phyloP scores from a whole-genome alignment of 2,888 invertebrate species.

The Aricia artaxerxes region DNA sequence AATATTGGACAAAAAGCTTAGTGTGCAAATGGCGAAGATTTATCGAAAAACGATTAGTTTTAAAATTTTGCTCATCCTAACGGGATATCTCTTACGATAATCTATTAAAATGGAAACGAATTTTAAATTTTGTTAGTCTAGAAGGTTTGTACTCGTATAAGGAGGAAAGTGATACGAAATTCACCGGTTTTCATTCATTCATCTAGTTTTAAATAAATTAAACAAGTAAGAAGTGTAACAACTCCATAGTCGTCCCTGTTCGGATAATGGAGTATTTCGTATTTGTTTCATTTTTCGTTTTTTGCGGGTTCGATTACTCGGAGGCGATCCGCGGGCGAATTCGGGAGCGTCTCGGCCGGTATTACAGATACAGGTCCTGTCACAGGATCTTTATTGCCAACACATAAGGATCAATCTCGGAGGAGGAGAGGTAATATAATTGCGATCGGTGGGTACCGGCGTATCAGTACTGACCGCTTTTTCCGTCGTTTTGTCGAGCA shows the following conservation, averaged over 20 bases:
- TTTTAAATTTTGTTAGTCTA: too few species aligned
- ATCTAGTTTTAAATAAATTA: too few species aligned
- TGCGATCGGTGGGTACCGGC: neutral
- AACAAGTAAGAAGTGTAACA: slow-evolving; percentile 14
- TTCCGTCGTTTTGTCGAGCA: slow-evolving; percentile 1
- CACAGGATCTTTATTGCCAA: neutral
- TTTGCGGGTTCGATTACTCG: slow-evolving; percentile 79
- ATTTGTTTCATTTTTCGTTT: slow-evolving; percentile 80
- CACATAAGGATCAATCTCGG: neutral
- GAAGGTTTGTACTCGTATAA: too few species aligned
- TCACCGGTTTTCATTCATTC: too few species aligned
- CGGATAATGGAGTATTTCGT: slow-evolving; percentile 79
- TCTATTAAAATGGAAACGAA: too few species aligned
- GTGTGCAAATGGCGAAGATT: neutral
- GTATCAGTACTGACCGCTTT: slow-evolving; percentile 21
- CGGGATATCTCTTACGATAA: too few species aligned
- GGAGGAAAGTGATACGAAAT: too few species aligned
- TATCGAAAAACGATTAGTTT: too few species aligned
- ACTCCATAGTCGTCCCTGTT: slow-evolving; percentile 57
- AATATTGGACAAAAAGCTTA: neutral
- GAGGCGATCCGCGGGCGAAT: slow-evolving; percentile 76
- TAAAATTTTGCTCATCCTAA: too few species aligned
- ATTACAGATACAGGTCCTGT: slow-evolving; percentile 2
- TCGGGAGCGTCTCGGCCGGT: slow-evolving; percentile 78
- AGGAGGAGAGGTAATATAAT: neutral